Base-by-base conservation (phyloP, 2,888 invertebrate genomes). In the Myopa testacea region DNA sequence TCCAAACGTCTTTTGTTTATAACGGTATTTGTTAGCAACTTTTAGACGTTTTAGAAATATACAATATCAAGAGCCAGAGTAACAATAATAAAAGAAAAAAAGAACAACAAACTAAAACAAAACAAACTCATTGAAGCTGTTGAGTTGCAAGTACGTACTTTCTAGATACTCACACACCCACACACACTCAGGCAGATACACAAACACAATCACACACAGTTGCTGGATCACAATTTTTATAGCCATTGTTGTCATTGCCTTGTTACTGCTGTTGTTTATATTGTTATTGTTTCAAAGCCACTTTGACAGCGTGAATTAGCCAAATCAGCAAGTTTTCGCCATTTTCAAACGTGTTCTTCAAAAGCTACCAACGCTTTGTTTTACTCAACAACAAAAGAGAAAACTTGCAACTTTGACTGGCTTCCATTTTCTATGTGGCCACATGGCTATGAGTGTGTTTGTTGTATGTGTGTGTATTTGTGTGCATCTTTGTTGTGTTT, bases 251-350 rank as follows among this genome's bases (percentile, higher is more conserved):
- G 55, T 55, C n/a, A n/a, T 55, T 55, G 14, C 55, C 55, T n/a
- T 55, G 55, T 55, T 55, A n/a, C 10, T 55, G 55, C n/a, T 55
- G 73, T 62, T 71, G 81, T 80, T 82, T 82, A 82, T 83, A 84
- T 83, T 84, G 84, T 84, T 85, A 85, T 86, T 85, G 84, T 84
- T 85, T 84, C 82, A 81, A 84, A 83, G 82, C 83, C 84, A 85
- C 84, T 86, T 84, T 85, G 85, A 84, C 86, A 86, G 85, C 85
- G 85, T 83, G 87, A 87, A 87, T 87, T 87, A 87, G 87, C 86
- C 85, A 86, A 86, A 86, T 84, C 85, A 69, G 75, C 58, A 75
- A 58, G 37, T 75, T 75, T 75, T 67, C 67, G 67, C 50, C 75
- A 75, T 67, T 58, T 38, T 16, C 45, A 58, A 69, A 75, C 74